Conservation (phyloP, 1,140 invertebrate species). For the Drosophila melanica region DNA sequence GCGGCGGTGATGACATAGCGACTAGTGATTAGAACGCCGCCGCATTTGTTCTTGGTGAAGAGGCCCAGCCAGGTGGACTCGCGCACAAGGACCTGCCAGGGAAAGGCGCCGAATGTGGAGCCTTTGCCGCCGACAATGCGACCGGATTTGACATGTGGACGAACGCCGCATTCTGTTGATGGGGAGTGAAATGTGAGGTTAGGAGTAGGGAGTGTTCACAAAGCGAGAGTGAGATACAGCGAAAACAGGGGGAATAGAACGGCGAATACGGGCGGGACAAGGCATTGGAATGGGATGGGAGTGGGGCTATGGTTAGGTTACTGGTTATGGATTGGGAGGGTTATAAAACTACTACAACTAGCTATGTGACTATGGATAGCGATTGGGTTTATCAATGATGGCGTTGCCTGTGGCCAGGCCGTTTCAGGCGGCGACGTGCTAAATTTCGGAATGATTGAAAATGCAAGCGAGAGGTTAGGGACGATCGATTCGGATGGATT, state of each 20-base stretch:
- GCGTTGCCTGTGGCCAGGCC: constrained; percentile 47
- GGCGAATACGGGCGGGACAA: constrained; percentile 14
- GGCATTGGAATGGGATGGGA: constrained; percentile 23
- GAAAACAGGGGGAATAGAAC: background rate
- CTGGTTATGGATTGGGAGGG: background rate
- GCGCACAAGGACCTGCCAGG: constrained; percentile 96
- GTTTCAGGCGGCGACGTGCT: constrained; percentile 65
- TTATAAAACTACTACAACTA: constrained; percentile 23
- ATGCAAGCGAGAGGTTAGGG: constrained; percentile 21
- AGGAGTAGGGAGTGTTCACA: constrained; percentile 83
- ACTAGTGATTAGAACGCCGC: constrained; percentile 94
- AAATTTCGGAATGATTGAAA: constrained; percentile 35
- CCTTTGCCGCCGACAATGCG: constrained; percentile 96
- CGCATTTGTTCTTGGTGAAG: constrained; percentile 98
- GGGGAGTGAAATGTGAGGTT: constrained; percentile 84
- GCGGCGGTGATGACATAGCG: constrained; percentile 95
- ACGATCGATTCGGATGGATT: constrained; percentile 4
- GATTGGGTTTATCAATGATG: constrained; percentile 45
- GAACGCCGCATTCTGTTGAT: constrained; percentile 92
- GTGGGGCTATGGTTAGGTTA: background rate
- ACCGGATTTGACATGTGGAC: constrained; percentile 91
- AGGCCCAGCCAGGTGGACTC: constrained; percentile 96
- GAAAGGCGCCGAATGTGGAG: constrained; percentile 94
- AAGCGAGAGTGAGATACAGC: constrained; percentile 30
- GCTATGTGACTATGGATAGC: constrained; percentile 27